Evolutionary conservation across 2,113 vertebrate species (phyloP).

Genomic region (Neomonachus schauinslandi): DNA sequence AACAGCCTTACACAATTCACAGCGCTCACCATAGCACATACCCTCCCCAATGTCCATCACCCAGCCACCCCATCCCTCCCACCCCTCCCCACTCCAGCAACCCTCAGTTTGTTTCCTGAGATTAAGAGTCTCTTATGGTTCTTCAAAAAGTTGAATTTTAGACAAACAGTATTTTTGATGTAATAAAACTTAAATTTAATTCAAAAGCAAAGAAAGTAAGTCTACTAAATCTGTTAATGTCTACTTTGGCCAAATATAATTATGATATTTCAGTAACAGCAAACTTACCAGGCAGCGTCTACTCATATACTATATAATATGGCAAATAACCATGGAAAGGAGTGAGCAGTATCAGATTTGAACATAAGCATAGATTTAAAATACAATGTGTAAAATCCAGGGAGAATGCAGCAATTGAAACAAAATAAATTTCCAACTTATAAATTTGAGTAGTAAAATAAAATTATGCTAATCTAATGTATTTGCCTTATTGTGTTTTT

Average conservation of each 20-base stretch:
- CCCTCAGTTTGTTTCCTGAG: too few relatives aligned
- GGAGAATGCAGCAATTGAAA: constrained; percentile 83
- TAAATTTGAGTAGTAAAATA: constrained; percentile 83
- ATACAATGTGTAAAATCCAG: constrained; percentile 78
- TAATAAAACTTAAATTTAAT: neutral
- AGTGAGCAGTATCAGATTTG: constrained; percentile 74
- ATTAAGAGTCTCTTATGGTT: too few relatives aligned
- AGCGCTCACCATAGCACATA: too few relatives aligned
- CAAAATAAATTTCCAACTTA: constrained; percentile 82
- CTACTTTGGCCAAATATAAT: neutral
- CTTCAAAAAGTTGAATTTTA: neutral
- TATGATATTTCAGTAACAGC: neutral
- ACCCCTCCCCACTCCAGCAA: too few relatives aligned
- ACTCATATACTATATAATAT: neutral
- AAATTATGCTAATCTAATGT: constrained; percentile 86
- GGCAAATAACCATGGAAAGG: constrained; percentile 25
- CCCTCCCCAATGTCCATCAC: too few relatives aligned
- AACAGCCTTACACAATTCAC: too few relatives aligned
- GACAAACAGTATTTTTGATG: neutral
- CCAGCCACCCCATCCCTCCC: too few relatives aligned
- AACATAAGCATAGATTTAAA: constrained; percentile 69
- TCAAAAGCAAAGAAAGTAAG: neutral
- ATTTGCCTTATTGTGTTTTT: constrained; percentile 84
- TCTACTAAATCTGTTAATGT: neutral
- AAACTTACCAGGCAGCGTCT: neutral